Percentiles rank a stretch among this genome's conserved stretches.
phyloP scores from a whole-genome alignment of 2,797 vertebrate species.

The Glyptemys insculpta region DNA sequence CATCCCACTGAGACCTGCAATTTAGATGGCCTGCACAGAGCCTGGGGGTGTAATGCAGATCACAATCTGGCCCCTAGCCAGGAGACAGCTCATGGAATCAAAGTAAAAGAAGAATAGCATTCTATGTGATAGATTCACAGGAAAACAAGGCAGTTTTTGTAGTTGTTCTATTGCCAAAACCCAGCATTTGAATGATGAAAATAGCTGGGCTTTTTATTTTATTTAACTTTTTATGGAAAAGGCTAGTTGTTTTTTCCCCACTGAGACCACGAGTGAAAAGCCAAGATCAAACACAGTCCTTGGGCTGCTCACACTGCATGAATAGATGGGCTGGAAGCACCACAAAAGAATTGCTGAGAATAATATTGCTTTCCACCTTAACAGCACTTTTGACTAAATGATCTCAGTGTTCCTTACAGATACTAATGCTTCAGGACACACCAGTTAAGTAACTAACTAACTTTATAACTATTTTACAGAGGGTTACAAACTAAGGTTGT shows the following conservation, averaged over 20 bases:
- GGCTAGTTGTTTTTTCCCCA: not conserved
- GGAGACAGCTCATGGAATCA: not conserved
- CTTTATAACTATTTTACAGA: not conserved
- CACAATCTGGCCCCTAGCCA: not conserved
- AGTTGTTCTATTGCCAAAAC: not conserved
- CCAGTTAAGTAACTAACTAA: not conserved
- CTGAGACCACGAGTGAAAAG: not conserved
- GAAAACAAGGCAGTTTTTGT: not conserved
- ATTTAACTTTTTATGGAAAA: not conserved
- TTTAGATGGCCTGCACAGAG: not conserved
- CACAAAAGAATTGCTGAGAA: not conserved
- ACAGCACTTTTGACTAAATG: not conserved
- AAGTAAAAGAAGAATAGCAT: not conserved
- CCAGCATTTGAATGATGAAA: not conserved
- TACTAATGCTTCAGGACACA: not conserved
- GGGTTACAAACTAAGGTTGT: not conserved
- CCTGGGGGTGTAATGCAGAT: not conserved
- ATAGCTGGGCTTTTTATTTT: not conserved
- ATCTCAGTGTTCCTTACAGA: not conserved
- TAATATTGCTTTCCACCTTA: too few relatives aligned
- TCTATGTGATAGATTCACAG: not conserved
- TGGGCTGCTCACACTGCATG: not conserved
- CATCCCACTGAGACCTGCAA: not conserved
- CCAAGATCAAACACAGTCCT: not conserved
- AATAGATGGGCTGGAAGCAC: fast-evolving